Conservation (phyloP, 2,888 invertebrate genomes). For the Scelioninae gen. 1 region DNA sequence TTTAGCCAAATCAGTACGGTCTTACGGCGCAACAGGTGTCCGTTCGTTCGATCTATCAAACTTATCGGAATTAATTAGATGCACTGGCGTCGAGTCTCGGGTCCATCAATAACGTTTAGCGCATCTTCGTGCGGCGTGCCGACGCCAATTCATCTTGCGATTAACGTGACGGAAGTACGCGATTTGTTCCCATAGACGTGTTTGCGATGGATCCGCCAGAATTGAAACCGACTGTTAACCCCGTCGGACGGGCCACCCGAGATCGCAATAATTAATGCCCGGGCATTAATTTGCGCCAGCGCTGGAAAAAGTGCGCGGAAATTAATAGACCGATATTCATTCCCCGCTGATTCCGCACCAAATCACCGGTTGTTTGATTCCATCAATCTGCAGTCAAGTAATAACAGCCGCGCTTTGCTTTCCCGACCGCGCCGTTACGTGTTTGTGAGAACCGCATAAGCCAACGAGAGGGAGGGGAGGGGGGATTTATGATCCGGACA, state of each 20-base stretch:
- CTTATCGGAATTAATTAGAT: conserved; percentile 51
- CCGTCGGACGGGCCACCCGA: conserved; percentile 72
- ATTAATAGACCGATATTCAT: conserved; percentile 84
- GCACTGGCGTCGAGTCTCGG: conserved; percentile 40
- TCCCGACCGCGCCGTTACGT: conserved; percentile 59
- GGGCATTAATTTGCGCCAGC: conserved; percentile 82
- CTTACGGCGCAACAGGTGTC: conserved; percentile 49
- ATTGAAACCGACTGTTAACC: conserved; percentile 65
- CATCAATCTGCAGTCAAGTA: conserved; percentile 82
- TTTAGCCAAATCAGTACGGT: conserved; percentile 28
- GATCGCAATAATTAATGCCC: conserved; percentile 80
- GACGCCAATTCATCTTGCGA: conserved; percentile 62
- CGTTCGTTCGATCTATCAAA: conserved; percentile 42
- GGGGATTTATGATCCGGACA: conserved; percentile 53
- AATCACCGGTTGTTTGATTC: conserved; percentile 84
- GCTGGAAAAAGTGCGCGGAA: conserved; percentile 74
- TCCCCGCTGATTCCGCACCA: conserved; percentile 83
- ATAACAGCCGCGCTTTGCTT: conserved; percentile 77
- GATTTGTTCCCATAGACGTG: conserved; percentile 67
- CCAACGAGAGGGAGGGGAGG: conserved; percentile 7
- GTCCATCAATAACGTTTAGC: conserved; percentile 67
- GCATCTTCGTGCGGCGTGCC: conserved; percentile 30
- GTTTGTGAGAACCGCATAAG: conserved; percentile 62
- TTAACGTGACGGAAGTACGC: conserved; percentile 70
- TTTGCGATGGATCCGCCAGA: conserved; percentile 61